Conservation (phyloP, 2,888 invertebrate genomes). For the Drosophila aldrichi region DNA sequence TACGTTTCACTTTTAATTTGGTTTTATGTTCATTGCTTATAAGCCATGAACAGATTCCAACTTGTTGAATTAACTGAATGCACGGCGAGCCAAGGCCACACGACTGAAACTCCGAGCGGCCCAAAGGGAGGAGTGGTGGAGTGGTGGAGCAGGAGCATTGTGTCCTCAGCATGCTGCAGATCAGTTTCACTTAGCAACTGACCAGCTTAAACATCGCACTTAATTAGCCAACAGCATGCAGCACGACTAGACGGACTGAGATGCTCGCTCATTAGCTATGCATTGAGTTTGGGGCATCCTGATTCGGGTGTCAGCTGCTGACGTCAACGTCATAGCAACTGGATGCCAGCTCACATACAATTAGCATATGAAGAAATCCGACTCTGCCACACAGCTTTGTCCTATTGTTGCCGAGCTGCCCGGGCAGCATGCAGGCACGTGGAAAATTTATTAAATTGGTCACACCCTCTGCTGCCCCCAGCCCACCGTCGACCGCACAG, state of each 20-base stretch:
- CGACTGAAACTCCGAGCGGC: too few species aligned
- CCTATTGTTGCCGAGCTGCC: slow-evolving; percentile 7
- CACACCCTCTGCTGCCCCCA: slow-evolving; percentile 1
- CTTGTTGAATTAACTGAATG: slow-evolving; percentile 64
- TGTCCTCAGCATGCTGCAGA: slow-evolving; percentile 23
- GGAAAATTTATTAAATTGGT: slow-evolving; percentile 53
- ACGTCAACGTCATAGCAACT: slow-evolving; percentile 49
- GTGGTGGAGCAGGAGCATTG: too few species aligned
- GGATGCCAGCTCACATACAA: slow-evolving; percentile 68
- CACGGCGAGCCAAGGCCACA: neutral
- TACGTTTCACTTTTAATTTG: slow-evolving; percentile 74
- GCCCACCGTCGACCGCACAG: too few species aligned
- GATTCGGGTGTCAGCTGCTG: slow-evolving; percentile 10
- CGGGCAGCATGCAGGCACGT: slow-evolving; percentile 37
- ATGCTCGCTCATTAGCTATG: slow-evolving; percentile 65
- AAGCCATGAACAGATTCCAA: slow-evolving; percentile 70
- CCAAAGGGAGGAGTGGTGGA: too few species aligned
- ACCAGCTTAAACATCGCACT: slow-evolving; percentile 60
- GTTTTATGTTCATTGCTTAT: slow-evolving; percentile 52
- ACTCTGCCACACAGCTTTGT: slow-evolving; percentile 16
- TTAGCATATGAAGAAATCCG: slow-evolving; percentile 75
- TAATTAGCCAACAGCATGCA: slow-evolving; percentile 57
- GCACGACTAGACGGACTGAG: neutral
- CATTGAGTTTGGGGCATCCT: slow-evolving; percentile 60
- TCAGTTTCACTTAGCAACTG: slow-evolving; percentile 51